Conservation (phyloP, 2,797 vertebrate genomes). For the Chelon auratus region DNA sequence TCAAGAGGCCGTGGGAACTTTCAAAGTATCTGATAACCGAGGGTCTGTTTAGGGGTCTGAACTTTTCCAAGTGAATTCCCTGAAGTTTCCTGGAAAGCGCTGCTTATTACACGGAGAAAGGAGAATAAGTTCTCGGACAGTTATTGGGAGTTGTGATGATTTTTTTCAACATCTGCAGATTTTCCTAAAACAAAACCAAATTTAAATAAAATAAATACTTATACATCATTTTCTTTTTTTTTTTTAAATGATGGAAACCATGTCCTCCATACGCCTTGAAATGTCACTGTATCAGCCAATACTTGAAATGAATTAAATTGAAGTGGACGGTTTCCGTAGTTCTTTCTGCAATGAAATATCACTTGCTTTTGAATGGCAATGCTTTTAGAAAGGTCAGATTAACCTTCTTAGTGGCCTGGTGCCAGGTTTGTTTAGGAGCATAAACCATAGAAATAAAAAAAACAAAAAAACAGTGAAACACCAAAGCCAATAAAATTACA, state of each 20-base stretch:
- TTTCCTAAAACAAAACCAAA: not conserved
- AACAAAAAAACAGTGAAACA: not conserved
- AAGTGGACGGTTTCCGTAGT: not conserved
- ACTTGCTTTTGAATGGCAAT: not conserved
- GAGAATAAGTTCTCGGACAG: not conserved
- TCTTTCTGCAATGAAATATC: not conserved
- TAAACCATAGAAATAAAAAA: not conserved
- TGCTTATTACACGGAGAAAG: not conserved
- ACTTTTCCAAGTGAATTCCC: not conserved
- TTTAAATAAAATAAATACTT: not conserved
- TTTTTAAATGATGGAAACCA: not conserved
- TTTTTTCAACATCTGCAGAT: not conserved
- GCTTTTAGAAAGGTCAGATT: not conserved
- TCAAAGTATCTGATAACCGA: not conserved
- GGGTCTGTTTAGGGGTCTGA: not conserved
- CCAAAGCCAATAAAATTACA: slow-evolving; percentile 1
- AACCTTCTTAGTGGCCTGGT: not conserved
- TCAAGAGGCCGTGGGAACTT: too few relatives aligned
- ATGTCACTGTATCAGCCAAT: not conserved
- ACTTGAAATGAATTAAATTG: not conserved
- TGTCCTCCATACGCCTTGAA: not conserved
- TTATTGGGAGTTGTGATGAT: not conserved
- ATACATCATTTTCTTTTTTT: not conserved
- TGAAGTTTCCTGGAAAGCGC: not conserved
- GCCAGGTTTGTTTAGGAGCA: not conserved